Conservation (phyloP, 2,113 vertebrate genomes). For the Noturus placidus region DNA sequence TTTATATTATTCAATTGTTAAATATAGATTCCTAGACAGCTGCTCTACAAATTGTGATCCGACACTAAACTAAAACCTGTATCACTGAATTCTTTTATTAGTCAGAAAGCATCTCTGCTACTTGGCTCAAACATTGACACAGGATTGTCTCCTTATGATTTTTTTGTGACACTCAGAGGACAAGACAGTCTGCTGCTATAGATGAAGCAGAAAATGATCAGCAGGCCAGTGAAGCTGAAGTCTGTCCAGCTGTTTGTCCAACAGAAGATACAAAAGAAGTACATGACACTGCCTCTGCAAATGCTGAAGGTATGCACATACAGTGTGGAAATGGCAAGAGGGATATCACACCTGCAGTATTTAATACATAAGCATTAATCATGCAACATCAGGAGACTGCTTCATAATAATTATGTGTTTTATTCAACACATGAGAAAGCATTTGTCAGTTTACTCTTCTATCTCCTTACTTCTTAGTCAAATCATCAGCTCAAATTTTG, state of each 20-base stretch:
- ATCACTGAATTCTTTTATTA: neutral
- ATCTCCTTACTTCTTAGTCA: slow-evolving; percentile 38
- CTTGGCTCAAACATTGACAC: neutral
- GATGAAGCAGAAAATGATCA: neutral
- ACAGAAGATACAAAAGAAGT: neutral
- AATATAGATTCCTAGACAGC: neutral
- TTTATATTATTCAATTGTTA: neutral
- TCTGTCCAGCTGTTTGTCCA: slow-evolving; percentile 15
- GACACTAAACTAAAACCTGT: neutral
- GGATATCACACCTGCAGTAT: slow-evolving; percentile 4
- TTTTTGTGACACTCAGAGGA: neutral
- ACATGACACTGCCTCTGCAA: neutral
- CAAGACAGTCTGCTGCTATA: neutral
- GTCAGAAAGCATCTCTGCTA: neutral
- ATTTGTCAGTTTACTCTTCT: neutral
- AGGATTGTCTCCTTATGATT: neutral
- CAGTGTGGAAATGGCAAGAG: neutral
- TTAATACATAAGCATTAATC: slow-evolving; percentile 3
- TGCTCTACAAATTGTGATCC: neutral
- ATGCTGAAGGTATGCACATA: slow-evolving; percentile 29
- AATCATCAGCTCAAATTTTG: slow-evolving; percentile 19
- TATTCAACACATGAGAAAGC: too few species aligned
- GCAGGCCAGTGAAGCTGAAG: slow-evolving; percentile 19
- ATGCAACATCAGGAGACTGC: neutral
- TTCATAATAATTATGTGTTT: neutral